Conservation (phyloP, 2,113 vertebrate genomes). For the Atrichornis clamosus region DNA sequence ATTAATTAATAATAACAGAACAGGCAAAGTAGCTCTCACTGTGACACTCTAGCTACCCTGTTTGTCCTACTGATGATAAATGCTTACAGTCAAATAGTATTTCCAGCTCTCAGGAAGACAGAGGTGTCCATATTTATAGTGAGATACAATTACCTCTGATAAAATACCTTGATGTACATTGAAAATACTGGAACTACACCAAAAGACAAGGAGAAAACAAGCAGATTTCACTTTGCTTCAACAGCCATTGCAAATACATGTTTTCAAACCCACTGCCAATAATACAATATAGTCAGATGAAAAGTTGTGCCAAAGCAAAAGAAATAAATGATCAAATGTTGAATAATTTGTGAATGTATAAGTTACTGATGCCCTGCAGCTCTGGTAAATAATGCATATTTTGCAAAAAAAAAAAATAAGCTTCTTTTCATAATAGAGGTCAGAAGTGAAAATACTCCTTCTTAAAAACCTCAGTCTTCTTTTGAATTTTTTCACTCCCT, state of each 20-base stretch:
- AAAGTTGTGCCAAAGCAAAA: not conserved
- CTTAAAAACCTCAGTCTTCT: not conserved
- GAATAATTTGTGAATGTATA: not conserved
- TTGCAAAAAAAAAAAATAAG: not conserved
- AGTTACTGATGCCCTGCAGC: not conserved
- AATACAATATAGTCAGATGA: not conserved
- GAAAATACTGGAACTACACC: not conserved
- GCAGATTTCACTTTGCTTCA: not conserved
- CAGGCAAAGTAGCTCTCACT: not conserved
- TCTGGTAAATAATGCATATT: constrained; percentile 2
- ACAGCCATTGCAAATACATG: not conserved
- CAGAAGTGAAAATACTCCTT: not conserved
- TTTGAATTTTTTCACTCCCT: not conserved
- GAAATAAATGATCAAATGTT: constrained; percentile 2
- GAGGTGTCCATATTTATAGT: not conserved
- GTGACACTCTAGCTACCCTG: not conserved
- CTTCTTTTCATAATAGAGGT: not conserved
- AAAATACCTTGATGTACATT: not conserved
- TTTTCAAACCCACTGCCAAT: not conserved
- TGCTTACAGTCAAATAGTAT: not conserved
- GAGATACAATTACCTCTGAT: not conserved
- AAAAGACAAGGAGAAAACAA: not conserved
- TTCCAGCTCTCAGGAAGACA: not conserved
- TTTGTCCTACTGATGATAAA: not conserved
- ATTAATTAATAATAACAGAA: not conserved